phyloP scores from a whole-genome alignment of 2,888 invertebrate genomes.

The Octodonta nipae region DNA sequence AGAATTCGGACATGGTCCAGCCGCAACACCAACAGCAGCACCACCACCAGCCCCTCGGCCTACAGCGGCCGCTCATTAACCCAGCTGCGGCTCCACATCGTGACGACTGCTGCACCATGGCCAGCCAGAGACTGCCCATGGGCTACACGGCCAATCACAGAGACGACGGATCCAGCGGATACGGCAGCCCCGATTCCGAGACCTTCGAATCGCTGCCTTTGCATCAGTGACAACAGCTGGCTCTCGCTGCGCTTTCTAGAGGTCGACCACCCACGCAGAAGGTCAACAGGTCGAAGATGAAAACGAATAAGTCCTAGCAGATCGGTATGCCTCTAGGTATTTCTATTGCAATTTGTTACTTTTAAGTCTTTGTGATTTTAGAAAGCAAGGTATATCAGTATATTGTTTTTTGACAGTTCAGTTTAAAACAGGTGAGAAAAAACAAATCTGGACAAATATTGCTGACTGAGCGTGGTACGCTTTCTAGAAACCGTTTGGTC shows the following conservation, averaged over 20 bases:
- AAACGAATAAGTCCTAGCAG: not conserved
- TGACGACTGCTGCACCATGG: not conserved
- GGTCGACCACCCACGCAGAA: constrained; percentile 4
- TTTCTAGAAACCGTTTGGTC: too few relatives aligned
- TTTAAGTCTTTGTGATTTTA: too few relatives aligned
- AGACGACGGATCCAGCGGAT: constrained; percentile 66
- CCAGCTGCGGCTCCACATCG: constrained; percentile 17
- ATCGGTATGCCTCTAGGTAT: not conserved
- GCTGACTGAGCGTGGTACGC: too few relatives aligned
- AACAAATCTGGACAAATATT: too few relatives aligned
- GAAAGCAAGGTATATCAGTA: too few relatives aligned
- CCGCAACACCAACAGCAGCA: not conserved
- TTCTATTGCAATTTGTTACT: too few relatives aligned
- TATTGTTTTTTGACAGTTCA: too few relatives aligned
- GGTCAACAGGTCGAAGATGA: constrained; percentile 2
- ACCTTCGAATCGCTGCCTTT: constrained; percentile 40
- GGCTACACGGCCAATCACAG: constrained; percentile 21
- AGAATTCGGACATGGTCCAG: constrained; percentile 25
- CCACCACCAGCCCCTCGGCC: constrained; percentile 21
- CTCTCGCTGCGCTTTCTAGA: constrained; percentile 7
- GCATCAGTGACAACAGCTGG: constrained; percentile 26
- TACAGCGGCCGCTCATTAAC: constrained; percentile 34
- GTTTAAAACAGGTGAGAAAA: too few relatives aligned
- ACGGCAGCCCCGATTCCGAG: constrained; percentile 64
- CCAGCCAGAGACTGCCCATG: not conserved